phyloP scores from a whole-genome alignment of 2,888 invertebrate genomes.

The Tiliacea citrago region DNA sequence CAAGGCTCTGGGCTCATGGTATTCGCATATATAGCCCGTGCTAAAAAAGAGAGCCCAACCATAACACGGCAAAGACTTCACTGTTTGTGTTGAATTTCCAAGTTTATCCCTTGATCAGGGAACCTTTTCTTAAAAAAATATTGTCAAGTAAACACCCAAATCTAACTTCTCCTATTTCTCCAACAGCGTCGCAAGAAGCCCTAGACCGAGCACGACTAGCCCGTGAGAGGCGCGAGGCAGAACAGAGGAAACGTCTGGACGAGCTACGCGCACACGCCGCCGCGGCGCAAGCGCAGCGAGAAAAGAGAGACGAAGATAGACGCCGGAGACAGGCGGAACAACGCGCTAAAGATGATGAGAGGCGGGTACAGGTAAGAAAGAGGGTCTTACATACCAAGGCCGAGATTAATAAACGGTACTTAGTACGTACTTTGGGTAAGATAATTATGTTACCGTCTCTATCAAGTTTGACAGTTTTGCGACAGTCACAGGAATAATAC shows the following conservation, averaged over 20 bases:
- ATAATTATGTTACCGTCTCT: not conserved
- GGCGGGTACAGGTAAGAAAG: conserved; percentile 81
- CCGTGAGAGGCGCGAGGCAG: conserved; percentile 97
- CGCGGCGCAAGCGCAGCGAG: conserved; percentile 96
- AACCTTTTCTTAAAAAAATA: not conserved
- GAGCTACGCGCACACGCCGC: conserved; percentile 97
- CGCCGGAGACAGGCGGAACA: conserved; percentile 95
- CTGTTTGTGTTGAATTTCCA: no score
- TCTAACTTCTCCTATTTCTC: not conserved
- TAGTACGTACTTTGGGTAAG: not conserved
- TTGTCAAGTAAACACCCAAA: not conserved
- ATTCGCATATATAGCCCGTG: not conserved
- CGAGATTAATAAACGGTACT: conserved; percentile 11
- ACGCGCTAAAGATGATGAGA: conserved; percentile 94
- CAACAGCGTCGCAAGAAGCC: conserved; percentile 82
- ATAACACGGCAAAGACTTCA: not conserved
- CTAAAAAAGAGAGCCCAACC: not conserved
- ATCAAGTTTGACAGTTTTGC: not conserved
- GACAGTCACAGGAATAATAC: not conserved
- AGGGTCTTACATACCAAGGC: not conserved
- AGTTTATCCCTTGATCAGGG: not conserved
- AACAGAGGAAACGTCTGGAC: conserved; percentile 96
- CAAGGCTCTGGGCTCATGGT: not conserved
- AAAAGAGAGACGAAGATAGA: conserved; percentile 96
- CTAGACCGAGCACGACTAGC: conserved; percentile 93